Evolutionary conservation across 2,113 vertebrate species (phyloP).

Genomic region (Romanogobio albipinnatus): DNA sequence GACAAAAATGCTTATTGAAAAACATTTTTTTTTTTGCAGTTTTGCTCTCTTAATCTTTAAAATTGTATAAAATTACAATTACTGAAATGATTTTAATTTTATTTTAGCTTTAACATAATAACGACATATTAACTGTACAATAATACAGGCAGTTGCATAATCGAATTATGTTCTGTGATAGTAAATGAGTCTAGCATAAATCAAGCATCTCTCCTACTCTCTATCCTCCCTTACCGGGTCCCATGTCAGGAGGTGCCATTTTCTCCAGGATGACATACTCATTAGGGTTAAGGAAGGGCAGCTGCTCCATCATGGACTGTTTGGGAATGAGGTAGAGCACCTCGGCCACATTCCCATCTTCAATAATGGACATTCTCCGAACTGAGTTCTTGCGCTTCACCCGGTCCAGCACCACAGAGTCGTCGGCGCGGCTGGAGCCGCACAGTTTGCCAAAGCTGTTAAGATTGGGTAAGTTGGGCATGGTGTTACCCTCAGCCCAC

Average conservation of each 20-base stretch:
- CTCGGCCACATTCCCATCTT: conserved; percentile 80
- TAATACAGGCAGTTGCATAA: not conserved
- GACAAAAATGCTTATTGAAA: not conserved
- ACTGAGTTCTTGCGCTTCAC: conserved; percentile 77
- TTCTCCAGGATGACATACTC: conserved; percentile 81
- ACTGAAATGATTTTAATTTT: not conserved
- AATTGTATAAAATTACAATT: not conserved
- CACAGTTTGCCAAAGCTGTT: conserved; percentile 85
- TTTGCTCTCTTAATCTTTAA: not conserved
- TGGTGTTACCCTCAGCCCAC: conserved; percentile 58
- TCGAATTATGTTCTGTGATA: not conserved
- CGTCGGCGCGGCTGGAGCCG: conserved; percentile 73
- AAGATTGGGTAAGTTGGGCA: conserved; percentile 83
- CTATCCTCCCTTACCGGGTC: conserved; percentile 62
- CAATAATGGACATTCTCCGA: conserved; percentile 80
- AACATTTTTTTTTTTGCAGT: not conserved
- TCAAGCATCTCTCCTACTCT: not conserved
- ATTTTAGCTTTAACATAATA: not conserved
- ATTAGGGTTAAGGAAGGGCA: conserved; percentile 82
- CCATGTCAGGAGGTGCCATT: conserved; percentile 66
- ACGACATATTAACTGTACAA: not conserved
- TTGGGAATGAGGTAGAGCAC: conserved; percentile 81
- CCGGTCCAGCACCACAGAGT: conserved; percentile 74
- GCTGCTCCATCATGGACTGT: conserved; percentile 82
- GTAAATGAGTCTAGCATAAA: not conserved